Evolutionary conservation across 2,888 invertebrate species (phyloP).

Genomic region (Lepeophtheirus nordmannii): DNA sequence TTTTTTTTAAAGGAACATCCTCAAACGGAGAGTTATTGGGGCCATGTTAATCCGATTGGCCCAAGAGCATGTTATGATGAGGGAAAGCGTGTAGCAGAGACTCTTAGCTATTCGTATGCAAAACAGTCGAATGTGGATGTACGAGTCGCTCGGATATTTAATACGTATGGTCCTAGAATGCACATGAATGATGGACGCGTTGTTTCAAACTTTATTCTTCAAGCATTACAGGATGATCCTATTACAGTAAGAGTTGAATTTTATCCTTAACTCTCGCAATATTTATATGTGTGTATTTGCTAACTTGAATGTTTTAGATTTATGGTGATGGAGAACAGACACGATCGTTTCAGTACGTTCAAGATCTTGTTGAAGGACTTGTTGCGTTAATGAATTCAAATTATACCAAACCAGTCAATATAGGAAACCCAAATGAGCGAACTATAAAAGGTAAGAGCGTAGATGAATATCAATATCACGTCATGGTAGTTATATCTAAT

Average conservation of each 20-base stretch:
- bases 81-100: conserved; percentile 95
- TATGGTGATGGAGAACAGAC: conserved; percentile 72
- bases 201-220: conserved; percentile 94
- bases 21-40: conserved; percentile 95
- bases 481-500: conserved; percentile 24
- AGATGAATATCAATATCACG: neutral
- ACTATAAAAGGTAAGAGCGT: conserved; percentile 58
- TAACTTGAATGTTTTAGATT: conserved; percentile 35
- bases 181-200: conserved; percentile 96
- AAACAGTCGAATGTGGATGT: conserved; percentile 69
- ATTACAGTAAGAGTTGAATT: conserved; percentile 54
- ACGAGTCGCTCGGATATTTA: conserved; percentile 92
- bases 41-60: conserved; percentile 95
- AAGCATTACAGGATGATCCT: conserved; percentile 81
- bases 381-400: conserved; percentile 82
- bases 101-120: conserved; percentile 85
- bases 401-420: conserved; percentile 78
- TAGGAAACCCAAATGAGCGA: conserved; percentile 96
- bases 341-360: conserved; percentile 91
- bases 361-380: conserved; percentile 87
- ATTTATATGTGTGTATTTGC: no score
- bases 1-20: conserved; percentile 84
- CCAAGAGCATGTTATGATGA: conserved; percentile 97
- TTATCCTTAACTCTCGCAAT: neutral
- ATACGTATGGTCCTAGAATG: conserved; percentile 97